These are phyloP conservation scores for Hucho hucho DNA, from an alignment of 2,113 vertebrate species.

Conservation along the genomic window DNA sequence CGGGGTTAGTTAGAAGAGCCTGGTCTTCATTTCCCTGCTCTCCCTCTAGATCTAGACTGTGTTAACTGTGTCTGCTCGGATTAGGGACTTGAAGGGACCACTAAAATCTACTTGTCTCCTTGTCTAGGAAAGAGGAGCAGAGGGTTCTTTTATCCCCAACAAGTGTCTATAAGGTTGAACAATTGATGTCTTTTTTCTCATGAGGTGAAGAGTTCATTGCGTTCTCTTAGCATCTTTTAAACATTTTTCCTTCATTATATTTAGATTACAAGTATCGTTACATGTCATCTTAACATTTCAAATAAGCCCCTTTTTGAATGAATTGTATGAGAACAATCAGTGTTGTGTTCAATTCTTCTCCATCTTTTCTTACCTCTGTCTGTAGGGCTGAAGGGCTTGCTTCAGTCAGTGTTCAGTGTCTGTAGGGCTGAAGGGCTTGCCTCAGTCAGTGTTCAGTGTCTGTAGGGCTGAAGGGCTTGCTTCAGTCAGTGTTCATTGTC, in stretches of 20 bases:
- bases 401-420: too few relatives aligned
- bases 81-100: constrained; percentile 52
- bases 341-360: too few relatives aligned
- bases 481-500: too few relatives aligned
- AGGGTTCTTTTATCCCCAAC: constrained; percentile 6
- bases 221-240: not conserved
- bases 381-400: too few relatives aligned
- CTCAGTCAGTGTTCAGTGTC: too few relatives aligned
- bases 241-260: not conserved
- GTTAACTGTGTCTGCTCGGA: constrained; percentile 38
- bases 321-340: not conserved
- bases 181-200: not conserved
- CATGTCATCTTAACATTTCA: not conserved
- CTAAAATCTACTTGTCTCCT: constrained; percentile 22
- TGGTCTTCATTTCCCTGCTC: constrained; percentile 28
- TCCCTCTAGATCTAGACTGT: constrained; percentile 28
- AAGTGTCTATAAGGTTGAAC: not conserved
- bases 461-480: too few relatives aligned
- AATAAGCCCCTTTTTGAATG: not conserved
- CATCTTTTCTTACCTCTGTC: too few relatives aligned
- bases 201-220: not conserved
- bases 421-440: too few relatives aligned
- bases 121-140: constrained; percentile 16
- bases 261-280: not conserved
- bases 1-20: constrained; percentile 45